Evolutionary conservation across 1,140 invertebrate genomes (phyloP).

Genomic region (Notospermus geniculatus): DNA sequence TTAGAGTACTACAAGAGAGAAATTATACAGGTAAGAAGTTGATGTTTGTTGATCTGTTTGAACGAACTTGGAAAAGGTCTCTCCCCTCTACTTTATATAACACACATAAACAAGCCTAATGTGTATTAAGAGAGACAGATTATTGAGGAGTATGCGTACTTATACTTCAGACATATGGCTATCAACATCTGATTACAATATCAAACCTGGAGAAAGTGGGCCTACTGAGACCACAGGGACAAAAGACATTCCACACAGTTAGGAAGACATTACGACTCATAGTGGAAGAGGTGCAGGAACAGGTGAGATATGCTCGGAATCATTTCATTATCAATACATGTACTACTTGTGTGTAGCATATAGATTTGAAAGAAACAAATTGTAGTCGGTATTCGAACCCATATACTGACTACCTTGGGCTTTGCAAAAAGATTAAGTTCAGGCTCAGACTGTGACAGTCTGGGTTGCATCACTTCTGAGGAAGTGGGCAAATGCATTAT

Average conservation of each 20-base stretch:
- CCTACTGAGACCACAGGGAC: constrained; percentile 69
- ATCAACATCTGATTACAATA: constrained; percentile 78
- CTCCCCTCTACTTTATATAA: too few relatives aligned
- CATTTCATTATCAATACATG: neutral
- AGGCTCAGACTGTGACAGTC: too few relatives aligned
- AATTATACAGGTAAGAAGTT: constrained; percentile 59
- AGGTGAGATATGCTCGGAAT: constrained; percentile 42
- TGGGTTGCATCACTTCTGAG: too few relatives aligned
- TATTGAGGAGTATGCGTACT: too few relatives aligned
- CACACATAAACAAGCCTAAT: too few relatives aligned
- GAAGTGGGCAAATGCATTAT: too few relatives aligned
- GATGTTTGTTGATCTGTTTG: neutral
- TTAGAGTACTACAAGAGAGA: constrained; percentile 91
- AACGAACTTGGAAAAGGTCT: neutral
- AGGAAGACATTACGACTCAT: constrained; percentile 68
- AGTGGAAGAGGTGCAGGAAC: constrained; percentile 76
- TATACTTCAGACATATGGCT: constrained; percentile 89
- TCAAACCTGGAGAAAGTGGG: constrained; percentile 86
- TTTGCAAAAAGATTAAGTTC: too few relatives aligned
- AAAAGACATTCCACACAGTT: constrained; percentile 54
- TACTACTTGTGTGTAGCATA: neutral
- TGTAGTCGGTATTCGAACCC: too few relatives aligned
- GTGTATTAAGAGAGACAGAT: too few relatives aligned
- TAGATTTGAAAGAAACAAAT: too few relatives aligned
- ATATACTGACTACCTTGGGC: too few relatives aligned